Evolutionary conservation across 1,140 invertebrate genomes (phyloP).

Genomic region (Drosophila mojavensis): DNA sequence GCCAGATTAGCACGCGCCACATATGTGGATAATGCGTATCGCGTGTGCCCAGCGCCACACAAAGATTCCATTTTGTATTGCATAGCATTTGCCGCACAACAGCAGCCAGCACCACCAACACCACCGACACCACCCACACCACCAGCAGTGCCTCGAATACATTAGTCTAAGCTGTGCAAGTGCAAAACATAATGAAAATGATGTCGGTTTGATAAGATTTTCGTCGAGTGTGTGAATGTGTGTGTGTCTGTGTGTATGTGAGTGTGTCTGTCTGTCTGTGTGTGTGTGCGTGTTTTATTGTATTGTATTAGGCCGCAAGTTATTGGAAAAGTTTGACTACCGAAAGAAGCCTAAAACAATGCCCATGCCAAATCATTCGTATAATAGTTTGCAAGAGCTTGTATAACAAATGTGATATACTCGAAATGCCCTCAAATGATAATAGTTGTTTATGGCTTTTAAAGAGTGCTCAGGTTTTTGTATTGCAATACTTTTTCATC

Average conservation of each 20-base stretch:
- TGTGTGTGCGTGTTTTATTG: conserved; percentile 17
- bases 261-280: conserved; percentile 19
- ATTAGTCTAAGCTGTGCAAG: conserved; percentile 74
- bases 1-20: conserved; percentile 68
- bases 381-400: background rate
- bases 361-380: background rate
- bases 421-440: too few relatives aligned
- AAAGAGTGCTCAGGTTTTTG: too few relatives aligned
- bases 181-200: conserved; percentile 79
- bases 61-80: conserved; percentile 56
- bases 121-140: background rate
- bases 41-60: conserved; percentile 42
- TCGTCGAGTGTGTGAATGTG: conserved; percentile 17
- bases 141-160: conserved; percentile 28
- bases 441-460: too few relatives aligned
- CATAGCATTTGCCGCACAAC: conserved; percentile 48
- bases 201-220: conserved; percentile 79
- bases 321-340: conserved; percentile 62
- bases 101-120: conserved; percentile 16
- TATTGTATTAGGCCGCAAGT: conserved; percentile 28
- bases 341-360: conserved; percentile 49
- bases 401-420: conserved; percentile 1
- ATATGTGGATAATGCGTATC: conserved; percentile 69
- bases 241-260: conserved; percentile 30
- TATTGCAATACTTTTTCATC: too few relatives aligned